Conservation (phyloP, 2,888 invertebrate genomes). For the Temnothorax rugatulus region DNA sequence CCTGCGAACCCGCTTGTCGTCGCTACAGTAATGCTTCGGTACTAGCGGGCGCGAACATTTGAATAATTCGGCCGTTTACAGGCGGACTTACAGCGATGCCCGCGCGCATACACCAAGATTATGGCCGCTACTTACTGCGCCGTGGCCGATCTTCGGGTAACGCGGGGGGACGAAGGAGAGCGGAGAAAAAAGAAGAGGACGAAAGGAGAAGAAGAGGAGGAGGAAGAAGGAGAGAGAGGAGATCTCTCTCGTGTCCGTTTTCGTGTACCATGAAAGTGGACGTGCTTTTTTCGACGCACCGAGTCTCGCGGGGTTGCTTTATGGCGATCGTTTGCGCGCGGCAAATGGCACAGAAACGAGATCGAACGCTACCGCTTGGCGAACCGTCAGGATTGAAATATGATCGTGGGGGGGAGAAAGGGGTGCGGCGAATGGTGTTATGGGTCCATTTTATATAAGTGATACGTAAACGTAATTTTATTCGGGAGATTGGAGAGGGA, state of each 20-base stretch:
- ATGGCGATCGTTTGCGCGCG: constrained; percentile 60
- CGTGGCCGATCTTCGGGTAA: constrained; percentile 68
- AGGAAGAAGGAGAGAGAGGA: neutral
- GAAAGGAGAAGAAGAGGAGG: neutral
- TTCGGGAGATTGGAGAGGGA: constrained; percentile 47
- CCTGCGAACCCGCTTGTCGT: constrained; percentile 74
- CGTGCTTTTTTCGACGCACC: constrained; percentile 70
- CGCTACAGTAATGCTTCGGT: constrained; percentile 70
- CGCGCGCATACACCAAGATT: constrained; percentile 76
- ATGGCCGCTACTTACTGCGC: constrained; percentile 82
- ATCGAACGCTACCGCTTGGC: constrained; percentile 63
- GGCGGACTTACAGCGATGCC: constrained; percentile 79
- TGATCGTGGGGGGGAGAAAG: constrained; percentile 41
- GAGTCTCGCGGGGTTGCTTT: constrained; percentile 56
- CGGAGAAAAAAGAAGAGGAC: neutral
- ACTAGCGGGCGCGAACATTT: constrained; percentile 79
- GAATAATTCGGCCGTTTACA: constrained; percentile 84
- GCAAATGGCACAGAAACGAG: constrained; percentile 71
- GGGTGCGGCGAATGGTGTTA: constrained; percentile 44
- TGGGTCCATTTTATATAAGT: constrained; percentile 56
- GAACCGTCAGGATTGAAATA: constrained; percentile 59
- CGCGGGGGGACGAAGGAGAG: neutral
- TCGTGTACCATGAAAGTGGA: constrained; percentile 73
- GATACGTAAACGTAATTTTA: constrained; percentile 57
- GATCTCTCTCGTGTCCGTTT: constrained; percentile 65